Evolutionary conservation across 2,113 vertebrate genomes (phyloP).

Genomic region (Myotis brandtii): DNA sequence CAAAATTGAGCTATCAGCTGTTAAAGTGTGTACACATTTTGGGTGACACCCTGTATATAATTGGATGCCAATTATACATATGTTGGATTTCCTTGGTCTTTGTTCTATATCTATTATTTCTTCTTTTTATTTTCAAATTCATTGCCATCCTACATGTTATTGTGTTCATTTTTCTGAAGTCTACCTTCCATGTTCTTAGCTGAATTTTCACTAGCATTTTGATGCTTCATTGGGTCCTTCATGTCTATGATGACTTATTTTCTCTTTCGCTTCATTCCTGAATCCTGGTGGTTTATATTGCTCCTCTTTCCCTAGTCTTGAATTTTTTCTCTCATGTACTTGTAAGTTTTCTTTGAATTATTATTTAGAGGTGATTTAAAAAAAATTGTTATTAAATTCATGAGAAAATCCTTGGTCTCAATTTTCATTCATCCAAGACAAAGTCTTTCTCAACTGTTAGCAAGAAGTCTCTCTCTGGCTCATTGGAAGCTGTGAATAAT

Average conservation of each 20-base stretch:
- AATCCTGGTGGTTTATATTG: neutral
- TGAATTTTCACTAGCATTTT: neutral
- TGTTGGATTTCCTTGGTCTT: neutral
- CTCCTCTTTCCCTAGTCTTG: neutral
- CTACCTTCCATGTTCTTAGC: neutral
- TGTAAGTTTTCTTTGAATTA: neutral
- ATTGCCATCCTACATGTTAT: neutral
- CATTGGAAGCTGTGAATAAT: neutral
- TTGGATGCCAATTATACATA: neutral
- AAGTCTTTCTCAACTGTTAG: neutral
- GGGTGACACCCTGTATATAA: too few species aligned
- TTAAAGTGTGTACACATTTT: too few species aligned
- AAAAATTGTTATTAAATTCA: constrained; percentile 19
- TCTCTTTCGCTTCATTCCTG: neutral
- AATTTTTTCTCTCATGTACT: neutral
- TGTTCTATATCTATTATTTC: neutral
- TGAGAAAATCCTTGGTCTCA: neutral
- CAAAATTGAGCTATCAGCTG: too few species aligned
- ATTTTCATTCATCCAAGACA: neutral
- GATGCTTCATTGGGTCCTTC: neutral
- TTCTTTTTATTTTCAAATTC: neutral
- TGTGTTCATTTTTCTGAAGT: neutral
- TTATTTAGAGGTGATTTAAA: neutral
- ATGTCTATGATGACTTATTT: neutral
- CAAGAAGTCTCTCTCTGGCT: neutral